These are phyloP conservation scores for Diachrysia chrysitis DNA, from an alignment of 2,888 invertebrate genomes.

Conservation along the genomic window DNA sequence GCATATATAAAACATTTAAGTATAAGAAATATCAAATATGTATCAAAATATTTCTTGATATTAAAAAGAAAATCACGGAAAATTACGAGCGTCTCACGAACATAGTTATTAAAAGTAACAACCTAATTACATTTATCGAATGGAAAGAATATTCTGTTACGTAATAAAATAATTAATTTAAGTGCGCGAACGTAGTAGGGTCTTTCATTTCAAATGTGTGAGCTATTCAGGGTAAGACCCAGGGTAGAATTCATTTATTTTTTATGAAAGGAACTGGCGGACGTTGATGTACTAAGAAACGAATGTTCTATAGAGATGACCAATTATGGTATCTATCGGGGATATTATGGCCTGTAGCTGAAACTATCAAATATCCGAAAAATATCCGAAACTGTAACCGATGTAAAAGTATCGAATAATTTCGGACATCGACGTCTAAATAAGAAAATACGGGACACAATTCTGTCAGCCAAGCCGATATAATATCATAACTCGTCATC, in stretches of 20 bases:
- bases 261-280: constrained; percentile 61
- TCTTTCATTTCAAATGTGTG: constrained; percentile 55
- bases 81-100: neutral
- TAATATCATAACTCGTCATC: too few species aligned
- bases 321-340: constrained; percentile 36
- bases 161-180: constrained; percentile 52
- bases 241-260: constrained; percentile 60
- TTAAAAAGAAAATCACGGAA: neutral
- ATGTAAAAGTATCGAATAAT: neutral
- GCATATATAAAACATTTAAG: too few species aligned
- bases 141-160: constrained; percentile 10
- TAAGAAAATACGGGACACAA: too few species aligned
- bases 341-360: neutral
- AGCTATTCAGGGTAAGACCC: constrained; percentile 49
- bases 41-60: too few species aligned
- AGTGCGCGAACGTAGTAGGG: constrained; percentile 40
- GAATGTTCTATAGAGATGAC: constrained; percentile 38
- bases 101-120: neutral
- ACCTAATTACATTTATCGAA: constrained; percentile 5
- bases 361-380: neutral
- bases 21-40: neutral
- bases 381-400: neutral
- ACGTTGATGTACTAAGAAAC: constrained; percentile 36
- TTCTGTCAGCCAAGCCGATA: too few species aligned
- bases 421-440: too few species aligned